phyloP scores from a whole-genome alignment of 1,140 invertebrate species.

The Cataglyphis hispanica region DNA sequence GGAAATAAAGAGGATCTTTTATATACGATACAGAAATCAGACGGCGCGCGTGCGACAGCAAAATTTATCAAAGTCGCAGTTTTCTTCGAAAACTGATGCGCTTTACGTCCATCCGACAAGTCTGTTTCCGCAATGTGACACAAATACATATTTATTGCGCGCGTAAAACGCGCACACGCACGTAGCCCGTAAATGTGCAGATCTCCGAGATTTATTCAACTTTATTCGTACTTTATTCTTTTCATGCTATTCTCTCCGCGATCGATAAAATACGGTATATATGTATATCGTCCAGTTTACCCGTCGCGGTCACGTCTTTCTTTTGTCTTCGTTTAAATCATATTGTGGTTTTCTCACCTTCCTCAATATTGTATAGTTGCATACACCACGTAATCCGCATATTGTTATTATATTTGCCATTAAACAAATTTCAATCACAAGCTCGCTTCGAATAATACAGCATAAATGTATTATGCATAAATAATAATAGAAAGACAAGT shows the following conservation, averaged over 20 bases:
- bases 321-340: not conserved
- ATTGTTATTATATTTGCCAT: slow-evolving; percentile 2
- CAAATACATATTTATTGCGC: slow-evolving; percentile 67
- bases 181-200: not conserved
- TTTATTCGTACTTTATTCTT: slow-evolving; percentile 4
- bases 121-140: slow-evolving; percentile 49
- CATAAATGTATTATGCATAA: not conserved
- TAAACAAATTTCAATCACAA: slow-evolving; percentile 20
- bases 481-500: not conserved
- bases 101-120: slow-evolving; percentile 46
- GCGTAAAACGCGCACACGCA: slow-evolving; percentile 45
- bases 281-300: not conserved
- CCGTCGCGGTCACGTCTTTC: not conserved
- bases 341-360: not conserved
- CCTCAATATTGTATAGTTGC: not conserved
- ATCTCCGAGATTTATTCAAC: slow-evolving; percentile 52
- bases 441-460: slow-evolving; percentile 6
- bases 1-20: slow-evolving; percentile 39
- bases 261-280: slow-evolving; percentile 38
- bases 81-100: slow-evolving; percentile 45
- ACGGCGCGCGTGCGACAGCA: not conserved
- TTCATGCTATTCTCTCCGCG: not conserved
- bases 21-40: slow-evolving; percentile 44
- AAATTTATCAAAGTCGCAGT: slow-evolving; percentile 37
- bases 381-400: not conserved